Evolutionary conservation across 2,888 invertebrate species (phyloP).

Genomic region (Aproaerema taeniolella): DNA sequence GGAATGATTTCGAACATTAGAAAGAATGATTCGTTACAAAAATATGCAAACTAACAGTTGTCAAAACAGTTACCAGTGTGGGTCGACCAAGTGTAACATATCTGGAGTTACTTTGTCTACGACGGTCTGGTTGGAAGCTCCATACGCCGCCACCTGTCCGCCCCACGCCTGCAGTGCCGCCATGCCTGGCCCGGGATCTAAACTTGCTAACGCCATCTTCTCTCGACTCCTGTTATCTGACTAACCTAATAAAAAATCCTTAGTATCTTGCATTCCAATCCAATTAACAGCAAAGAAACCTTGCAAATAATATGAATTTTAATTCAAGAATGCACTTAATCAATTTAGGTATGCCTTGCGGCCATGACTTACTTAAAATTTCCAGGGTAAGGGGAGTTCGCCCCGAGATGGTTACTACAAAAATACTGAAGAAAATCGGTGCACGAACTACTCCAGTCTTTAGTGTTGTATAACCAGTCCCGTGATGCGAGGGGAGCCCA

Average conservation of each 20-base stretch:
- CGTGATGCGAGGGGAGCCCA: slow-evolving; percentile 52
- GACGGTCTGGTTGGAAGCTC: slow-evolving; percentile 84
- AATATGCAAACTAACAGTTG: background rate
- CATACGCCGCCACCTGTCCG: slow-evolving; percentile 65
- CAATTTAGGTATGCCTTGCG: no score
- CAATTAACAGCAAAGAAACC: background rate
- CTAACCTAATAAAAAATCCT: slow-evolving; percentile 26
- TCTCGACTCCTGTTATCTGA: slow-evolving; percentile 19
- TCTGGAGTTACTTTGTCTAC: slow-evolving; percentile 88
- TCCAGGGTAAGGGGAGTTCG: slow-evolving; percentile 37
- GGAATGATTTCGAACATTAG: background rate
- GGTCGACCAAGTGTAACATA: slow-evolving; percentile 85
- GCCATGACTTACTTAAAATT: slow-evolving; percentile 42
- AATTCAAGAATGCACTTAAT: no score
- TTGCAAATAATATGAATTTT: no score
- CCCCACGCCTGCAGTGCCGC: slow-evolving; percentile 70
- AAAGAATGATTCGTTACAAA: background rate
- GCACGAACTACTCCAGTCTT: slow-evolving; percentile 77
- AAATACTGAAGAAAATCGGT: slow-evolving; percentile 77
- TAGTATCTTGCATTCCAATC: no score
- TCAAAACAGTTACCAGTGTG: slow-evolving; percentile 85
- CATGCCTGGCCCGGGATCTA: slow-evolving; percentile 65
- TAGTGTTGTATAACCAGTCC: slow-evolving; percentile 60
- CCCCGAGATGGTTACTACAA: slow-evolving; percentile 65
- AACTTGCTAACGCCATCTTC: slow-evolving; percentile 56